Evolutionary conservation across 2,888 invertebrate genomes (phyloP), one percentile per base, ranked within the genome.

Genomic region (Andrena flavipes): DNA sequence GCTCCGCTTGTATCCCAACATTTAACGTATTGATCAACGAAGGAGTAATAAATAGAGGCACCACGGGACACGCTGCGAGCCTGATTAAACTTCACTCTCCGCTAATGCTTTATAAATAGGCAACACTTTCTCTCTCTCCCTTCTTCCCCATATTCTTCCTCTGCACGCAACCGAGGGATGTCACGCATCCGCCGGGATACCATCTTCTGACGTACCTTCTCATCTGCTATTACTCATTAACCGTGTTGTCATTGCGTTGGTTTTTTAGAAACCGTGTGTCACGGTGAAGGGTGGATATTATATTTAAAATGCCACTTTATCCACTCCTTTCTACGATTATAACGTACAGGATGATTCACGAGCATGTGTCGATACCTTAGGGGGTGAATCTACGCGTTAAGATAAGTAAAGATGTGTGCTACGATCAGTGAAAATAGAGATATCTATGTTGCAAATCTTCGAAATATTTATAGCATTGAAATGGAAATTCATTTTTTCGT

Each of bases 11-110:
- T 84, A 82, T 77, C 76, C 86, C 81, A 87, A 79, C 86, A 86
- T 89, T 90, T 88, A 90, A 90, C 82, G 88, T 89, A 91, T 91
- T 87, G 90, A 91, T 91, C 87, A 90, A 78, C 83, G 81, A 80
- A 84, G 85, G 68, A 82, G 87, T 82, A 86, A 90, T 89, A 90
- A 91, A 91, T 89, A 89, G 87, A 82, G 87, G 72, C 65, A 82
- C 71, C 71, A 63, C 76, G 80, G 80, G 76, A 77, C 72, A 74
- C 33, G 80, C 54, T 85, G 85, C 78, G 84, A 86, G 87, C 86
- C 84, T 89, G 89, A 91, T 90, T 91, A 90, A 87, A 91, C 88
- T 89, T 87, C 86, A 85, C 87, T 91, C 90, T 86, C 84, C 85
- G 85, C 84, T 88, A 87, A 91, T 90, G 87, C 85, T 87, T 91